Evolutionary conservation across 2,888 invertebrate species (phyloP).

Genomic region (Cheilosia pagana): DNA sequence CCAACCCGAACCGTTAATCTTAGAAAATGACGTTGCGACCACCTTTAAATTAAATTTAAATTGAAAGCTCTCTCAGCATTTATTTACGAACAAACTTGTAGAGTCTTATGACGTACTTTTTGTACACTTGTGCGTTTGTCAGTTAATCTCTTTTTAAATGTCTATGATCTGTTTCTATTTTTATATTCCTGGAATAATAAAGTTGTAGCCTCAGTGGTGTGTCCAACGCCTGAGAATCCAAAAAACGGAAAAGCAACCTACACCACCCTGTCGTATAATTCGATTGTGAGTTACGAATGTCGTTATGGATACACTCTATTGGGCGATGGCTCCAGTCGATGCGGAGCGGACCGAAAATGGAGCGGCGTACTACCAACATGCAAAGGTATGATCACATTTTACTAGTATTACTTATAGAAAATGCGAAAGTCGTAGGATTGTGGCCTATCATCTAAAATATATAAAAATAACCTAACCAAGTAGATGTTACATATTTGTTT

Average conservation of each 20-base stretch:
- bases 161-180: too few species aligned
- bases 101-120: too few species aligned
- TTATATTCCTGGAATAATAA: constrained; percentile 71
- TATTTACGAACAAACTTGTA: too few species aligned
- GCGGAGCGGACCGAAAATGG: constrained; percentile 98
- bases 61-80: too few species aligned
- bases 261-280: constrained; percentile 96
- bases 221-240: constrained; percentile 95
- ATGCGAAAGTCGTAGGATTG: neutral
- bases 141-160: too few species aligned
- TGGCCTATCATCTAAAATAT: neutral
- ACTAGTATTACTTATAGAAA: neutral
- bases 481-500: constrained; percentile 1
- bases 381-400: constrained; percentile 87
- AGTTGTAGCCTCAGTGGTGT: constrained; percentile 97
- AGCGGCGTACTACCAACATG: constrained; percentile 95
- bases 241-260: constrained; percentile 96
- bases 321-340: constrained; percentile 94
- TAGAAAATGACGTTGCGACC: too few species aligned
- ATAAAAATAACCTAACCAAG: neutral
- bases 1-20: too few species aligned
- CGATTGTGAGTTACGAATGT: constrained; percentile 97
- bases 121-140: too few species aligned
- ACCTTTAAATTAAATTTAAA: too few species aligned
- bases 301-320: constrained; percentile 96